Base-by-base conservation (phyloP, 64 coral and sea anemone genomes). In the Anthopleura sola region DNA sequence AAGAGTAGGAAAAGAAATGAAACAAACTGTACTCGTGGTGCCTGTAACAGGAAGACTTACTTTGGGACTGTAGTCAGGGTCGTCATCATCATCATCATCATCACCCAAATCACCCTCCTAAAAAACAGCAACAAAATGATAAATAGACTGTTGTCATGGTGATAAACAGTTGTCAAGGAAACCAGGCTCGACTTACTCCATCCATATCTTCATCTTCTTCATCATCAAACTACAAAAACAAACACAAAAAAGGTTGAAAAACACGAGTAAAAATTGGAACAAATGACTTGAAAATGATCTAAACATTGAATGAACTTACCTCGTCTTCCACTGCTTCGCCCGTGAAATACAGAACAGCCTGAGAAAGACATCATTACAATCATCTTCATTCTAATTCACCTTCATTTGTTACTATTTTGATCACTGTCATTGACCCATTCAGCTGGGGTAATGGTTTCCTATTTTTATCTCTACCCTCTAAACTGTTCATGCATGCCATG, bases 311-410 rank as follows among this genome's bases (percentile, higher is more conserved):
- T 56, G 1, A 16, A 14, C 32, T 56, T 86, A 91, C 89, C 69
- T 91, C 89, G 15, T 97, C 94, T 55, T 98, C 95, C 37, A 93
- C 78, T 49, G 95, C 95, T 86, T 98, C 95, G 26, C 95, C 95
- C 7, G 95, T 98, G 83, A 98, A 98, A 55, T 91, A 98, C 47
- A 98, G 82, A 57, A 98, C 91, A 39, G 91, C 95, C 95, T 98
- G 75, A 2, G 86, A 44, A 32, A 81, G 31, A 36, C 14, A 24
- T n/a, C 7, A 44, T 44, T 7, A 44, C 7, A 44, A 44, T 44
- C 7, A 44, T 44, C 39, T 44, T 44, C 39, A 44, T 44, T 44
- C 39, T 2, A 44, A 44, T 44, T 44, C 39, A 44, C 7, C 7
- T 44, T 44, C 39, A 44, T 44, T 2, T 7, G 7, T 44, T 7